phyloP scores from a whole-genome alignment of 2,797 vertebrate genomes.

The Mormyrus proboscirostris region DNA sequence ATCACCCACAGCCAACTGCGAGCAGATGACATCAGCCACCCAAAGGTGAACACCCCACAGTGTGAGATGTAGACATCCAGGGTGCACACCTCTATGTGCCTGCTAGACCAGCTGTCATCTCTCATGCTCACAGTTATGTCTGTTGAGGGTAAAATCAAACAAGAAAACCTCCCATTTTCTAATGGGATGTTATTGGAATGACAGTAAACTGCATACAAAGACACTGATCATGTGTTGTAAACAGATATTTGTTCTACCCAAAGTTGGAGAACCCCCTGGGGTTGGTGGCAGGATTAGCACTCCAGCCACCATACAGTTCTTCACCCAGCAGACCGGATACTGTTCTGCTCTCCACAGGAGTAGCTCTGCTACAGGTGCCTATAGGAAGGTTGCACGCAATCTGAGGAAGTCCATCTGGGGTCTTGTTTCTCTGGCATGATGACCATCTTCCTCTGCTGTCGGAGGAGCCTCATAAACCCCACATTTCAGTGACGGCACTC shows the following conservation, averaged over 20 bases:
- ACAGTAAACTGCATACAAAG: neutral
- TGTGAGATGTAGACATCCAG: neutral
- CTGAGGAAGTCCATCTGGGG: neutral
- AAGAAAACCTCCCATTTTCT: neutral
- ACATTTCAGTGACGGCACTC: neutral
- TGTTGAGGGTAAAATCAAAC: neutral
- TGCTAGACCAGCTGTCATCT: neutral
- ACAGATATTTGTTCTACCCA: too few relatives aligned
- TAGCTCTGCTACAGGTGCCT: neutral
- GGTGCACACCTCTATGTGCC: neutral
- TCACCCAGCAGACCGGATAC: neutral
- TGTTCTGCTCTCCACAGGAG: neutral
- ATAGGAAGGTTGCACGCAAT: neutral
- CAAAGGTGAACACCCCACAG: neutral
- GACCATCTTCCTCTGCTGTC: neutral
- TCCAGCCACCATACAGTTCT: neutral
- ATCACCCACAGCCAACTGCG: neutral
- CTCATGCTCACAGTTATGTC: neutral
- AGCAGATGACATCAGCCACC: neutral
- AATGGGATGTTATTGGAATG: neutral
- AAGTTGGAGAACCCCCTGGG: neutral
- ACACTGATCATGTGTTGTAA: too few relatives aligned
- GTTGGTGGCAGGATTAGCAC: neutral
- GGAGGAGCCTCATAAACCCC: neutral
- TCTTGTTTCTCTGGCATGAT: neutral